Evolutionary conservation across 1,140 invertebrate species (phyloP).

Genomic region (Rhagoletis pomonella): DNA sequence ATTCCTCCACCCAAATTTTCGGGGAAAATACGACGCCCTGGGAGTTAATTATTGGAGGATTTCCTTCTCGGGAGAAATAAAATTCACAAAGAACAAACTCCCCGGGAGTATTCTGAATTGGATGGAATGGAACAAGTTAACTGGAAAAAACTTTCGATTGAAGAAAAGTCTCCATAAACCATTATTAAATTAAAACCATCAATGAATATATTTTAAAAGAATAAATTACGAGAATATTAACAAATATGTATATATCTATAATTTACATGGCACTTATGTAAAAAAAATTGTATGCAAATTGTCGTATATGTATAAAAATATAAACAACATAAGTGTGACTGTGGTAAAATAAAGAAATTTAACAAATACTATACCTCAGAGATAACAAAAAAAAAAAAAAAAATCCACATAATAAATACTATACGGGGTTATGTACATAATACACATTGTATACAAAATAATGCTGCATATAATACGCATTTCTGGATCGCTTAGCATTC

Average conservation of each 20-base stretch:
- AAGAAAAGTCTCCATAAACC: too few relatives aligned
- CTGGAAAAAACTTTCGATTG: too few relatives aligned
- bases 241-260: neutral
- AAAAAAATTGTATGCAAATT: neutral
- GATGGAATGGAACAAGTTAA: too few relatives aligned
- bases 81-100: too few relatives aligned
- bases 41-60: too few relatives aligned
- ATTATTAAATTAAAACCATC: conserved; percentile 7
- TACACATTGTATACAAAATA: neutral
- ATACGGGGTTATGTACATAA: neutral
- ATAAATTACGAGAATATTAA: conserved; percentile 17
- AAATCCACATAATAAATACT: conserved; percentile 25
- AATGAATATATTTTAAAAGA: conserved; percentile 31
- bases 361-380: conserved; percentile 33
- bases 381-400: neutral
- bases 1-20: too few relatives aligned
- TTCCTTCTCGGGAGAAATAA: too few relatives aligned
- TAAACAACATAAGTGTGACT: neutral
- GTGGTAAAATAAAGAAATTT: neutral
- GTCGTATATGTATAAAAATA: neutral
- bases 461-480: neutral
- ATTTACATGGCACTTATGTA: conserved; percentile 46
- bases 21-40: too few relatives aligned
- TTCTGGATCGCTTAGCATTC: too few relatives aligned
- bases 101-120: too few relatives aligned